A percentile compares a stretch with the other conserved stretches of the same genome.
These are phyloP conservation scores for Passer montanus DNA, from an alignment of 2,113 vertebrate genomes.

Conservation along the genomic window DNA sequence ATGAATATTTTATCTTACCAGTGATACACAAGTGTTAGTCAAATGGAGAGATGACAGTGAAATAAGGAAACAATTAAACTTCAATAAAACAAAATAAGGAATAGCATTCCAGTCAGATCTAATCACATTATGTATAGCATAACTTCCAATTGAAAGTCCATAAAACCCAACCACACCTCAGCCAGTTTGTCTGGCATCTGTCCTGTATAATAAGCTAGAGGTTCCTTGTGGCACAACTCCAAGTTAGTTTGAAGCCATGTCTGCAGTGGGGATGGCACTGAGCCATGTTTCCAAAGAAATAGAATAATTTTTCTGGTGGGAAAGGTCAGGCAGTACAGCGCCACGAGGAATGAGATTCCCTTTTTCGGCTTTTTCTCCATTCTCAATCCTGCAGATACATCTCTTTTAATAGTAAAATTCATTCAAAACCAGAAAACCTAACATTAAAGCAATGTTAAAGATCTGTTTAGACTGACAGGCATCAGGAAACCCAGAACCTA, in stretches of 20 bases:
- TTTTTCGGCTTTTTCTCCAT: slow-evolving; percentile 4
- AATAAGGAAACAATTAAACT: slow-evolving; percentile 69
- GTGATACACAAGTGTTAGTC: slow-evolving; percentile 44
- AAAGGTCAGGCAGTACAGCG: slow-evolving; percentile 57
- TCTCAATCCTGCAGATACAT: neutral
- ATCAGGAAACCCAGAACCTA: slow-evolving; percentile 1
- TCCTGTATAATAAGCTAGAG: slow-evolving; percentile 55
- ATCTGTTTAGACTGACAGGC: slow-evolving; percentile 19
- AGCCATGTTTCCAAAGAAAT: slow-evolving; percentile 57
- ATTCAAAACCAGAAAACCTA: slow-evolving; percentile 50
- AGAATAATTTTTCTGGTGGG: slow-evolving; percentile 63
- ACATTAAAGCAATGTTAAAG: slow-evolving; percentile 29
- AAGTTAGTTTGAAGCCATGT: slow-evolving; percentile 60
- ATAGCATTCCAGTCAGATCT: slow-evolving; percentile 67
- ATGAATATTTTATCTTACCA: slow-evolving; percentile 2
- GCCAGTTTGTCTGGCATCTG: slow-evolving; percentile 59
- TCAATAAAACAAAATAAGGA: slow-evolving; percentile 61
- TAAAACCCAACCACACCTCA: slow-evolving; percentile 67
- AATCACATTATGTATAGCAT: slow-evolving; percentile 68
- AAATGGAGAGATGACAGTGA: slow-evolving; percentile 58
- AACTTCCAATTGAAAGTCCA: slow-evolving; percentile 62
- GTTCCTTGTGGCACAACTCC: slow-evolving; percentile 29
- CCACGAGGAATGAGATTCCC: slow-evolving; percentile 11
- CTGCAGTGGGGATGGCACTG: slow-evolving; percentile 37
- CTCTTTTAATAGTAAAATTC: slow-evolving; percentile 53